These are phyloP conservation scores for Agelas oroides DNA, from an alignment of 37 sponge, comb jelly and placozoan genomes.

Conservation along the genomic window DNA sequence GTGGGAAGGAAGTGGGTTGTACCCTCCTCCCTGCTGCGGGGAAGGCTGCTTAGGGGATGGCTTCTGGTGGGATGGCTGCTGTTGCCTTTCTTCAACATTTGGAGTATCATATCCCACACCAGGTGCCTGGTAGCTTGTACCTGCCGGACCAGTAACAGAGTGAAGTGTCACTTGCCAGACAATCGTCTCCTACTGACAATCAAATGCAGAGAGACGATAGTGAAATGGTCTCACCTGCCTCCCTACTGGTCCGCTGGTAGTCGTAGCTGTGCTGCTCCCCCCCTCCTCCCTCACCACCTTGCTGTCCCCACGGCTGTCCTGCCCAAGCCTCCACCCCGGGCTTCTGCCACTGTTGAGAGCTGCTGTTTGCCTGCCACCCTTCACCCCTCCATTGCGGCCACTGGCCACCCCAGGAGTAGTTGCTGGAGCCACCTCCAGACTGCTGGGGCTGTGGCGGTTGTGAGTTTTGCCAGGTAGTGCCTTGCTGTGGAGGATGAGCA, in stretches of 20 bases:
- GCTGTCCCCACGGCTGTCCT: constrained; percentile 25
- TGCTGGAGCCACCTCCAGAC: background rate
- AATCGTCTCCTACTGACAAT: too few species aligned
- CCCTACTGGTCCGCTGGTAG: background rate
- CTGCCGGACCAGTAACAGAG: too few species aligned
- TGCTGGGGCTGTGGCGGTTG: constrained; percentile 26
- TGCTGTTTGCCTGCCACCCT: background rate
- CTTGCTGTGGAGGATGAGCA: too few species aligned
- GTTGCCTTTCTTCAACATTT: too few species aligned
- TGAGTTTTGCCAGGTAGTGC: background rate
- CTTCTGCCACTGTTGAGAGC: constrained; percentile 1
- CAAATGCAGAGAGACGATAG: background rate
- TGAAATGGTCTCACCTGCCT: background rate
- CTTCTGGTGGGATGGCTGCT: too few species aligned
- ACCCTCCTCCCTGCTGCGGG: too few species aligned
- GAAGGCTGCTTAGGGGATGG: too few species aligned
- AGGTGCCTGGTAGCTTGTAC: too few species aligned
- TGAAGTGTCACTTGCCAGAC: too few species aligned
- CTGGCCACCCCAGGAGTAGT: background rate
- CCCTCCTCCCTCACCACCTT: background rate
- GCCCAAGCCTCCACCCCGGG: constrained; percentile 38
- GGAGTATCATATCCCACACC: too few species aligned
- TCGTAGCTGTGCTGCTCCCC: too few species aligned
- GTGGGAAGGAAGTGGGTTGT: too few species aligned
- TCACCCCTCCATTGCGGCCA: constrained; percentile 17